Evolutionary conservation across 2,113 vertebrate species (phyloP).

Genomic region (Onychostruthus taczanowskii): DNA sequence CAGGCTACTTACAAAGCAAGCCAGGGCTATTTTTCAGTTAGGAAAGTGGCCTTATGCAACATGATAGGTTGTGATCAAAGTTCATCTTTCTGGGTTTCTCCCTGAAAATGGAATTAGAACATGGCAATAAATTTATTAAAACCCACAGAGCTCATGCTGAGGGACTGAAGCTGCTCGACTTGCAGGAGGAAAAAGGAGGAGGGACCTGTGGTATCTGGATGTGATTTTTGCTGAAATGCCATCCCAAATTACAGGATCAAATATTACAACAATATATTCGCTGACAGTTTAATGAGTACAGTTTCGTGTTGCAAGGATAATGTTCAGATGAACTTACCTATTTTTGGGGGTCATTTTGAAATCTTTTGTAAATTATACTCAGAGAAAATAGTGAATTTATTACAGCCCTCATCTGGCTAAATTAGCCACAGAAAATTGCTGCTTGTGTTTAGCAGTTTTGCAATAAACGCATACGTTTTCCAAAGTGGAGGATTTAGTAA

Average conservation of each 20-base stretch:
- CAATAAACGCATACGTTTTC: constrained; percentile 32
- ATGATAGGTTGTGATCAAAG: constrained; percentile 46
- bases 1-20: constrained; percentile 46
- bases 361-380: constrained; percentile 62
- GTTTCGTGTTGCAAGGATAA: constrained; percentile 73
- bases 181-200: constrained; percentile 41
- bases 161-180: constrained; percentile 48
- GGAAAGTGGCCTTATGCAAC: constrained; percentile 53
- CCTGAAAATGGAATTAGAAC: constrained; percentile 65
- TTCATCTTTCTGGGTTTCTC: constrained; percentile 57
- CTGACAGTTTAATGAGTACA: constrained; percentile 83
- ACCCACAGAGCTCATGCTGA: constrained; percentile 33
- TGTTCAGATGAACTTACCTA: constrained; percentile 72
- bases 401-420: constrained; percentile 59
- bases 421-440: constrained; percentile 71
- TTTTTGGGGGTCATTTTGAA: constrained; percentile 69
- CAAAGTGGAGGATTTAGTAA: constrained; percentile 47
- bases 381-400: constrained; percentile 67
- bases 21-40: constrained; percentile 55
- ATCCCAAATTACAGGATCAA: constrained; percentile 79
- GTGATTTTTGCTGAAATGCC: constrained; percentile 78
- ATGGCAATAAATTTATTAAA: constrained; percentile 65
- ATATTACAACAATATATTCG: constrained; percentile 73
- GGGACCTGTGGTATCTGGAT: constrained; percentile 71
- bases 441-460: constrained; percentile 61